Evolutionary conservation across 2,113 vertebrate species (phyloP), one percentile per base, ranked within the genome.

Genomic region (Cacatua alba): DNA sequence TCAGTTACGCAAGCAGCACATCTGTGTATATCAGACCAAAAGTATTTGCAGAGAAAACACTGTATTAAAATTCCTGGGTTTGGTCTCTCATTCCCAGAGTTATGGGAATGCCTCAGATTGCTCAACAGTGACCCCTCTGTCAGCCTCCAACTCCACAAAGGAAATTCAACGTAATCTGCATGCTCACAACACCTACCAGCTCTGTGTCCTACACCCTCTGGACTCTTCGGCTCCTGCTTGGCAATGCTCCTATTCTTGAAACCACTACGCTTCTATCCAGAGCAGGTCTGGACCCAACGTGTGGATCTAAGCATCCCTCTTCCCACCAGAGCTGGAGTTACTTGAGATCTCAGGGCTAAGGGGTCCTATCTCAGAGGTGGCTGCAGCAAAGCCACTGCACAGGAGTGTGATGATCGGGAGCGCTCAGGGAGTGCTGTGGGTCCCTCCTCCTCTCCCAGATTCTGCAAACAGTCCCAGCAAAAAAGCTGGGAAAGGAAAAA

Each of bases 11-110:
- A 95, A 97, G 87, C 88, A 57, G 94, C 91, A 91, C 90, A 94
- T 94, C 96, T 95, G 96, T 85, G 94, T 62, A 17, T 67, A 95
- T 92, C 92, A 86, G 75, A 83, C 82, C 95, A 92, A 95, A 97
- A 97, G 91, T 93, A 94, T 94, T 80, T 26, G 75, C 84, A 95
- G 92, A 93, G 89, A 97, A 95, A 96, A 96, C 92, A 94, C 82
- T 86, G 89, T 71, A 94, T 96, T 95, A 95, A 96, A 95, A 92
- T 94, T 95, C 92, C 89, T 83, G 86, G 77, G 82, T 88, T 94
- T 78, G 92, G 88, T 79, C 93, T 91, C 92, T 90, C 43, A 57
- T 90, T 93, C 83, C 81, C 84, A 81, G 93, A 82, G 93, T 95
- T 87, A 91, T 31, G 72, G 77, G 37, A 95, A 95, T 81, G 93